Percentiles rank a stretch among this genome's conserved stretches.
Conservation (phyloP, 2,888 invertebrate species). For the Stratiomys singularior region DNA sequence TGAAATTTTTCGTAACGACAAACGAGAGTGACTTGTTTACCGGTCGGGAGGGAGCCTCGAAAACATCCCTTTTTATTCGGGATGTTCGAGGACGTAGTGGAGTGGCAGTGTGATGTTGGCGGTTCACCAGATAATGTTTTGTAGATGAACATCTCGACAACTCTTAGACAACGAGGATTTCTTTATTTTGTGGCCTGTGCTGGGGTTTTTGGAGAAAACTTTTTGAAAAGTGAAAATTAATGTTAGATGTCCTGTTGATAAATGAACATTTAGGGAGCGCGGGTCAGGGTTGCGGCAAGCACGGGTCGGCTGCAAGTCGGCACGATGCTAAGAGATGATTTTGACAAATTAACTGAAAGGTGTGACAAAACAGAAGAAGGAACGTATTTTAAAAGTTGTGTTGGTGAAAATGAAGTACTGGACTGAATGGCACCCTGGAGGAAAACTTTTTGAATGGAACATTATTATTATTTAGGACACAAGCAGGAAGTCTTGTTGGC, state of each 20-base stretch:
- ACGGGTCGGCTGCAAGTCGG: not conserved
- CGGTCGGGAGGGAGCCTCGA: not conserved
- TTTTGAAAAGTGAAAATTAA: conserved; percentile 45
- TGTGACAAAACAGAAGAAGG: conserved; percentile 34
- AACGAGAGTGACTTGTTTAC: conserved; percentile 40
- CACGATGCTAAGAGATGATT: conserved; percentile 7
- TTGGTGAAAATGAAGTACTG: conserved; percentile 14
- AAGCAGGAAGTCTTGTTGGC: not conserved
- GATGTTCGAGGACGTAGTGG: conserved; percentile 4
- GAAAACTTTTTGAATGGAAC: conserved; percentile 6
- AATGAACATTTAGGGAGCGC: conserved; percentile 28
- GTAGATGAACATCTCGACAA: conserved; percentile 49
- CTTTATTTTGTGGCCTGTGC: conserved; percentile 47
- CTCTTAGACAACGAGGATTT: conserved; percentile 47
- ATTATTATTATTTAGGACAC: conserved; percentile 7
- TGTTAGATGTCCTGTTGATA: conserved; percentile 41
- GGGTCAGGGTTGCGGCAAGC: conserved; percentile 12
- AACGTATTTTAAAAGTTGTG: conserved; percentile 29
- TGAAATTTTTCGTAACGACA: not conserved
- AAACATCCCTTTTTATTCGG: conserved; percentile 3
- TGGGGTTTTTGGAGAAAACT: conserved; percentile 29
- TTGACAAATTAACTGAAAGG: conserved; percentile 43
- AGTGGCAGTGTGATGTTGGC: conserved; percentile 43
- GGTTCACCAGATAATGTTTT: conserved; percentile 50
- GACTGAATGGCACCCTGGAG: conserved; percentile 17